Evolutionary conservation across 2,888 invertebrate genomes (phyloP).

Genomic region (Athripsodes cinereus): DNA sequence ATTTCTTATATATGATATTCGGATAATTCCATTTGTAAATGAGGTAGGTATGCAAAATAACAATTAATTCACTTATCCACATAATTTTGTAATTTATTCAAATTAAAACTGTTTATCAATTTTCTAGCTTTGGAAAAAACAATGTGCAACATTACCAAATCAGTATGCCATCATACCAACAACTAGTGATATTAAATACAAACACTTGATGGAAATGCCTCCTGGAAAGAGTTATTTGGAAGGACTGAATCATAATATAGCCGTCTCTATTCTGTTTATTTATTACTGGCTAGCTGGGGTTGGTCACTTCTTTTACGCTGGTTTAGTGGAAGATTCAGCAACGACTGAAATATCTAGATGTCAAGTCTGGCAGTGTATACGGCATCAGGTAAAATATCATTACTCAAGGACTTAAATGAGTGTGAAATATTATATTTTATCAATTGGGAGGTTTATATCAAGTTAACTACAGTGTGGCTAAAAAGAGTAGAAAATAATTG

Average conservation of each 20-base stretch:
- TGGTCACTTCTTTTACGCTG: conserved; percentile 60
- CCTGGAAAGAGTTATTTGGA: conserved; percentile 56
- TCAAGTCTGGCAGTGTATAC: conserved; percentile 71
- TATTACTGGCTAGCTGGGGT: conserved; percentile 62
- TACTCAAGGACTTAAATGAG: neutral
- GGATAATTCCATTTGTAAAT: conserved; percentile 53
- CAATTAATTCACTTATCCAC: too few relatives aligned
- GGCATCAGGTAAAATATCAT: conserved; percentile 50
- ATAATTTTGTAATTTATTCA: neutral
- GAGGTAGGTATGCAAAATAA: too few relatives aligned
- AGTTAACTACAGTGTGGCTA: too few relatives aligned
- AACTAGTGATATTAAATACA: conserved; percentile 36
- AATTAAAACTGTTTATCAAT: neutral
- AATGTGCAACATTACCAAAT: conserved; percentile 41
- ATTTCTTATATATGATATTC: conserved; percentile 62
- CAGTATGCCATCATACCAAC: conserved; percentile 45
- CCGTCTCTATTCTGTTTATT: conserved; percentile 60
- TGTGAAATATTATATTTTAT: too few relatives aligned
- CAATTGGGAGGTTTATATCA: too few relatives aligned
- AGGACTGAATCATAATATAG: conserved; percentile 59
- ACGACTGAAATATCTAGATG: conserved; percentile 69
- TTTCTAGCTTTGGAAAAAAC: conserved; percentile 47
- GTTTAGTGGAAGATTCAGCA: conserved; percentile 65
- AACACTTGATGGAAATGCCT: conserved; percentile 53
- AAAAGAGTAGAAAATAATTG: too few relatives aligned